phyloP scores from a whole-genome alignment of 2,797 vertebrate species.

The Cottoperca gobio region DNA sequence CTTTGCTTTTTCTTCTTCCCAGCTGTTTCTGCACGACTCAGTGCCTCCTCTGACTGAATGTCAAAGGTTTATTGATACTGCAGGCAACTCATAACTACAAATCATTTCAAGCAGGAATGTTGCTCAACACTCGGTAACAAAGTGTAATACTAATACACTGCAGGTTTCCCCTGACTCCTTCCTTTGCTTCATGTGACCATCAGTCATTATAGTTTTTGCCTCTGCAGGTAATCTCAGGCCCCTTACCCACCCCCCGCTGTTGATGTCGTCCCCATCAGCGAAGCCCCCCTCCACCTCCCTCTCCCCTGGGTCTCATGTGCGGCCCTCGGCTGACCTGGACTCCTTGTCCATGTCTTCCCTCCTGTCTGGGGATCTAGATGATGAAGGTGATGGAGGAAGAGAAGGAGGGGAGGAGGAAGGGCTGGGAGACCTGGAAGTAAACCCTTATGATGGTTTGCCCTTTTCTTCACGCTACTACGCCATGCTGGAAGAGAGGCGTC shows the following conservation, averaged over 20 bases:
- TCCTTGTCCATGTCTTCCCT: conserved; percentile 83
- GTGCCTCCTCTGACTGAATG: neutral
- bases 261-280: conserved; percentile 70
- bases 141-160: neutral
- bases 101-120: too few relatives aligned
- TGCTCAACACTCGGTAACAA: too few relatives aligned
- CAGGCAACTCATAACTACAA: neutral
- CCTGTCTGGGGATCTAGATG: conserved; percentile 81
- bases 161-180: neutral
- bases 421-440: conserved; percentile 90
- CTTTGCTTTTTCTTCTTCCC: neutral
- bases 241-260: conserved; percentile 14
- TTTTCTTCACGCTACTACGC: conserved; percentile 94
- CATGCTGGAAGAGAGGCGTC: conserved; percentile 87
- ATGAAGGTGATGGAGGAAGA: conserved; percentile 49
- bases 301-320: conserved; percentile 2
- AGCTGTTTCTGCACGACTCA: neutral
- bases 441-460: conserved; percentile 95
- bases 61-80: neutral
- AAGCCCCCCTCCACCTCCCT: conserved; percentile 20
- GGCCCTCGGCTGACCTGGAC: conserved; percentile 62
- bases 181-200: neutral
- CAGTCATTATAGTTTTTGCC: neutral
- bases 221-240: conserved; percentile 69
- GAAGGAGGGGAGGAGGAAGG: conserved; percentile 62